Conservation (phyloP, 2,113 vertebrate species). For the Sander vitreus region DNA sequence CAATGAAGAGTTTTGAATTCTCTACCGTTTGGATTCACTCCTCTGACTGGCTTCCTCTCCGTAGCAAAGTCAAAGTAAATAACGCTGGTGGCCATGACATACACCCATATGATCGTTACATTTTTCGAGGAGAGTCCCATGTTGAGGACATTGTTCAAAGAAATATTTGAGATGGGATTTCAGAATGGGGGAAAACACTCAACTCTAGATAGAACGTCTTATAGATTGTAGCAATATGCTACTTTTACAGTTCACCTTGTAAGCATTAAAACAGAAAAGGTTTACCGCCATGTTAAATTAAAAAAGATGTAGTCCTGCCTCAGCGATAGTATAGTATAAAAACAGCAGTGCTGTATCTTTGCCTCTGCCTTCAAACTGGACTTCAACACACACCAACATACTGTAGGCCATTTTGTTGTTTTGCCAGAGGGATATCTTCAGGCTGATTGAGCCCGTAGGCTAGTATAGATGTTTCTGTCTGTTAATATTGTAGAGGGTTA, state of each 20-base stretch:
- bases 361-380: background rate
- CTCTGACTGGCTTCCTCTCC: background rate
- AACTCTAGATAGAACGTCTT: too few species aligned
- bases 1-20: background rate
- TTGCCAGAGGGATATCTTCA: conserved; percentile 6
- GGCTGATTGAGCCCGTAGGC: background rate
- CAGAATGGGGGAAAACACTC: too few species aligned
- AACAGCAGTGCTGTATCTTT: background rate
- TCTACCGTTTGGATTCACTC: background rate
- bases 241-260: too few species aligned
- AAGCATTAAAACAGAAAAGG: too few species aligned
- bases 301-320: background rate
- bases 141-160: too few species aligned
- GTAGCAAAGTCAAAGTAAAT: background rate
- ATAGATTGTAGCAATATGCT: too few species aligned
- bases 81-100: too few species aligned
- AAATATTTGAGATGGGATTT: too few species aligned
- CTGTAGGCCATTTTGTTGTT: background rate
- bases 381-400: background rate
- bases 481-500: background rate
- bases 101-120: too few species aligned
- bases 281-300: background rate
- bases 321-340: background rate
- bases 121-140: too few species aligned
- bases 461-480: conserved; percentile 1